Percentiles rank a stretch among this genome's conserved stretches.
Evolutionary conservation across 2,888 invertebrate species (phyloP).

Genomic region (Limenitis camilla): DNA sequence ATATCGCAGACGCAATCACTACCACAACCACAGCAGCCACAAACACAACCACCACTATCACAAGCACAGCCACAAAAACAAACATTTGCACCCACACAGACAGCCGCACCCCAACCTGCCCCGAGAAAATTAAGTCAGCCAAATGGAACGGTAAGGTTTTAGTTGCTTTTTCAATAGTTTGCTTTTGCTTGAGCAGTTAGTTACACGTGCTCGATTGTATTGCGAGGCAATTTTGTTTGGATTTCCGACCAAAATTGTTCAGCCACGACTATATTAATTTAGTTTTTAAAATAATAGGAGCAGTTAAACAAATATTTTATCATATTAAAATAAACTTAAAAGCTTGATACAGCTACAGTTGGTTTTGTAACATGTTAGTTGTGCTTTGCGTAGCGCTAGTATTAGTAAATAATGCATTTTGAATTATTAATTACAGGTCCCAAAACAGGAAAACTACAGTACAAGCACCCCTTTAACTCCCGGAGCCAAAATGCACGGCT

Average conservation of each 20-base stretch:
- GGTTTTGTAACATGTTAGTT: too few relatives aligned
- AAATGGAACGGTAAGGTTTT: constrained; percentile 59
- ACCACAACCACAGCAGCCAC: constrained; percentile 30
- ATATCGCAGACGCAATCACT: constrained; percentile 28
- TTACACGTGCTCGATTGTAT: not conserved
- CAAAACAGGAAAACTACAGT: constrained; percentile 34
- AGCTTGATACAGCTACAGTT: too few relatives aligned
- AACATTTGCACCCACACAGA: constrained; percentile 17
- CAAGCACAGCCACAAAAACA: constrained; percentile 26
- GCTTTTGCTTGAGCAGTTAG: too few relatives aligned
- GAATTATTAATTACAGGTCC: too few relatives aligned
- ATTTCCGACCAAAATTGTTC: not conserved
- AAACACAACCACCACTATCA: constrained; percentile 34
- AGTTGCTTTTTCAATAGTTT: constrained; percentile 14
- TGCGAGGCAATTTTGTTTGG: not conserved
- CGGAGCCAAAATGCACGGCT: constrained; percentile 58
- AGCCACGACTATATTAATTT: too few relatives aligned
- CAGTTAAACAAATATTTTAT: too few relatives aligned
- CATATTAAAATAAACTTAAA: too few relatives aligned
- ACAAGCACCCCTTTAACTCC: constrained; percentile 63
- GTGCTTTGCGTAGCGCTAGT: too few relatives aligned
- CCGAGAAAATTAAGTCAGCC: constrained; percentile 65
- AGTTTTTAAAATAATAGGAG: too few relatives aligned
- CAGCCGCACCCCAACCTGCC: constrained; percentile 62
- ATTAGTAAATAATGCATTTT: too few relatives aligned